Conservation (phyloP, 2,113 vertebrate species). For the Trogon melanurus region DNA sequence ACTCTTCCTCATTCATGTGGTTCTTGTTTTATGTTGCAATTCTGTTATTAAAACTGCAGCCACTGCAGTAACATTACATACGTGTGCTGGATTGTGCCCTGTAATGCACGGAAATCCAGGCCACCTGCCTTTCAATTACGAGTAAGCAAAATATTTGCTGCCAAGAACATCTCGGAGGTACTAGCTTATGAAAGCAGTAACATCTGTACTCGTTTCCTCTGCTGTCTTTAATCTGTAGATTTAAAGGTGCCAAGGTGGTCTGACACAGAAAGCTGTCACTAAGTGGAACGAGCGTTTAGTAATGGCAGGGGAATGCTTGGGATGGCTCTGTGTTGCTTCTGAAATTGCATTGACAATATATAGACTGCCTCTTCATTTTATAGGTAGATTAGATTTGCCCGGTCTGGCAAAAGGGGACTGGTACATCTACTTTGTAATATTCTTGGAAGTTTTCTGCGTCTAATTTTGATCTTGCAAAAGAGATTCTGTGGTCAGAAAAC, state of each 20-base stretch:
- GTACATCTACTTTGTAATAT: background rate
- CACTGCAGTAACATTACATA: background rate
- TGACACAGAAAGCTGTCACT: background rate
- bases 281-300: background rate
- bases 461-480: background rate
- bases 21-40: background rate
- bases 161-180: background rate
- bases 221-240: background rate
- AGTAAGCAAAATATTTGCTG: constrained; percentile 17
- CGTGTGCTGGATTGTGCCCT: background rate
- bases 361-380: background rate
- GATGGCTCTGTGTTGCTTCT: background rate
- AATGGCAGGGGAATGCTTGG: background rate
- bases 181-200: background rate
- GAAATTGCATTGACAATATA: background rate
- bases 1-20: background rate
- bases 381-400: background rate
- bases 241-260: background rate
- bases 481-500: background rate
- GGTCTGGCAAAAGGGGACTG: background rate
- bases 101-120: background rate
- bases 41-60: background rate
- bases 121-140: background rate
- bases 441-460: background rate
- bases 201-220: background rate